Percentiles rank a stretch among this genome's conserved stretches.
Evolutionary conservation across 2,113 vertebrate species (phyloP).

Genomic region (Otus sunia): DNA sequence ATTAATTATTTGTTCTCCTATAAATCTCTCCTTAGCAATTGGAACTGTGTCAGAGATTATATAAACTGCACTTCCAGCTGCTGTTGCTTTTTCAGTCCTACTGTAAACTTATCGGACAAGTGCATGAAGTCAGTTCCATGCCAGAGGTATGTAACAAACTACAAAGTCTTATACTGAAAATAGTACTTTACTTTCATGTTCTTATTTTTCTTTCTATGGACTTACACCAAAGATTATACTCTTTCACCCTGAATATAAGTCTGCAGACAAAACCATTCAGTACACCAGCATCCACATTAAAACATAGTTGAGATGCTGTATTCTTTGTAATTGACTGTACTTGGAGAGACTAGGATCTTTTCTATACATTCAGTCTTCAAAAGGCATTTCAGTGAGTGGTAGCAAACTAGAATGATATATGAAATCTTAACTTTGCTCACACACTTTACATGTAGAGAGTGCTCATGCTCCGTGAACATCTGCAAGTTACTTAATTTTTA

Average conservation of each 20-base stretch:
- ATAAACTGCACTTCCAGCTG: constrained; percentile 98
- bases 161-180: background rate
- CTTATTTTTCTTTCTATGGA: background rate
- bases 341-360: background rate
- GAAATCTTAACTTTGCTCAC: background rate
- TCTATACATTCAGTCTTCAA: background rate
- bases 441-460: background rate
- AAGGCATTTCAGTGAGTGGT: background rate
- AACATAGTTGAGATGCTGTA: background rate
- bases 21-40: constrained; percentile 84
- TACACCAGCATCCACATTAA: background rate
- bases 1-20: constrained; percentile 45
- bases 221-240: background rate
- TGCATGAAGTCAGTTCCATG: constrained; percentile 93
- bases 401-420: background rate
- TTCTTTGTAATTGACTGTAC: background rate
- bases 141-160: constrained; percentile 86
- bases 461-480: background rate
- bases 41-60: constrained; percentile 96
- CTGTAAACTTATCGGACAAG: constrained; percentile 97
- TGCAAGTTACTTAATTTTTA: background rate
- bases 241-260: background rate
- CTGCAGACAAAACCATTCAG: background rate
- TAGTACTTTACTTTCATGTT: background rate
- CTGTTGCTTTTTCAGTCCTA: constrained; percentile 98